phyloP scores from a whole-genome alignment of 2,113 vertebrate genomes.

The Ceyx melanurus region DNA sequence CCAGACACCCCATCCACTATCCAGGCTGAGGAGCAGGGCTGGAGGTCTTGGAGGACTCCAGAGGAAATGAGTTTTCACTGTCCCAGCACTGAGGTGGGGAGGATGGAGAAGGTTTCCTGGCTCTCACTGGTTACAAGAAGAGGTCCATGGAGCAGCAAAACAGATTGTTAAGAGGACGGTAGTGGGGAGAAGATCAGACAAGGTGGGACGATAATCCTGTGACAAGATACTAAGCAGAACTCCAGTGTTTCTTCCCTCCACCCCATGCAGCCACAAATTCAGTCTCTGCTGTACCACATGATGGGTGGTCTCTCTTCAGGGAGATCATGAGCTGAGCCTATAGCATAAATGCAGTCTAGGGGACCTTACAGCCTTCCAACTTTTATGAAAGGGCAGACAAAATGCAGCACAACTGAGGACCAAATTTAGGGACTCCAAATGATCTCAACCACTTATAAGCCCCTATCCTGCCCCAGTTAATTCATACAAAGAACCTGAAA shows the following conservation, averaged over 20 bases:
- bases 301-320: accelerated
- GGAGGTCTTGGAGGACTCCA: background rate
- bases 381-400: background rate
- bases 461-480: background rate
- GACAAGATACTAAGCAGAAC: background rate
- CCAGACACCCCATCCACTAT: background rate
- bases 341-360: background rate
- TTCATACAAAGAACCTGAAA: background rate
- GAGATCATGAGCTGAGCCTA: accelerated
- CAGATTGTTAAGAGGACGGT: background rate
- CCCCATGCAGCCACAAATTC: background rate
- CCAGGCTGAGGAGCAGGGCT: background rate
- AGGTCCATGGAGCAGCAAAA: background rate
- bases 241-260: background rate
- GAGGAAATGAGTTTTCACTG: background rate
- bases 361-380: background rate
- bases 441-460: background rate
- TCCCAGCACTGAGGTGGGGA: background rate
- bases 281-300: background rate
- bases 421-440: background rate
- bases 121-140: background rate
- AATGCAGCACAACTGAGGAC: background rate
- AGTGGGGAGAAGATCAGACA: background rate
- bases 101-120: background rate
- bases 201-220: background rate